Evolutionary conservation across 92 coral and sea anemone species (phyloP), one percentile per base, ranked within the genome.

Genomic region (Porites cylindrica): DNA sequence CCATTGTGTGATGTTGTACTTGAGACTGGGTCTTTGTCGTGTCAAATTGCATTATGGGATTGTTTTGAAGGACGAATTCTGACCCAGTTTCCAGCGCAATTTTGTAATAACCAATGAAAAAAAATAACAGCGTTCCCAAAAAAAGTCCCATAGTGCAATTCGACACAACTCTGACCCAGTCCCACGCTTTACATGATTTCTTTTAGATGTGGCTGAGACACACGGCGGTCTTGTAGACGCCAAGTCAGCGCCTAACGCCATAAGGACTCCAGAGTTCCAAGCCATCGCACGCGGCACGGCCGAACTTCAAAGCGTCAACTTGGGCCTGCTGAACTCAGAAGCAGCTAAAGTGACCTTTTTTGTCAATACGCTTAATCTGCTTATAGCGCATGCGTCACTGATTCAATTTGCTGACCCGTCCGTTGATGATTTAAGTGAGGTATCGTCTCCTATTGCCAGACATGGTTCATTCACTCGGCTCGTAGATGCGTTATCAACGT

Each of bases 361-460:
- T 74, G 79, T 94, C 65, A 97, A 97, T 88, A 90, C 96, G 7
- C 88, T 97, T 58, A 97, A 97, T 85, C 89, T 95, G 16, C 90
- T 97, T 56, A 86, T 97, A 68, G 95, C 94, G 24, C 98, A 97
- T 78, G 94, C 99, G 21, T 93, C 94, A 24, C 92, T 97, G 51
- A 75, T 93, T 38, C 92, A 95, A 80, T 78, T 91, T 68, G 84
- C 96, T 11, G 82, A 68, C 80, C 59, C 86, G 60, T 71, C 75
- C 14, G 79, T 87, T 3, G 89, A 72, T 16, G 88, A 90, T 52
- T 59, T 29, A 50, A 51, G 80, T 54, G 93, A 90, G 56, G 78
- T 58, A n/a, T 84, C 79, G 65, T 54, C 83, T 2, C 11, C 77
- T 10, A 71, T 83, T 16, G 53, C 89, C 78, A 92, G 93, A 16